These are phyloP conservation scores for Scrobipalpa costella DNA, from an alignment of 2,888 invertebrate genomes.

Conservation along the genomic window DNA sequence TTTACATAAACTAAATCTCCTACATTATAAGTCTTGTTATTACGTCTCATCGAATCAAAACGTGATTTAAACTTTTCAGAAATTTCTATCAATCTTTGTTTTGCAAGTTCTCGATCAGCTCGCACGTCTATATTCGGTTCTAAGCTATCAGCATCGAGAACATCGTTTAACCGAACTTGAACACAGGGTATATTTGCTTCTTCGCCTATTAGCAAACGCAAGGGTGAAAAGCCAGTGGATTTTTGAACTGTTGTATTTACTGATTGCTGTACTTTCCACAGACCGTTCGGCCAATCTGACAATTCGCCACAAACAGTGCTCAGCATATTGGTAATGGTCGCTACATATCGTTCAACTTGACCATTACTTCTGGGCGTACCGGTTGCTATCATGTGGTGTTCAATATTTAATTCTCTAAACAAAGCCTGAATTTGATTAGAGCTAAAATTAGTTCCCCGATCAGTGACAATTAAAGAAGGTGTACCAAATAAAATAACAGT, in stretches of 20 bases:
- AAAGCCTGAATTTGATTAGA: too few relatives aligned
- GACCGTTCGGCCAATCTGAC: too few relatives aligned
- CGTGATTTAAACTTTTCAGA: background rate
- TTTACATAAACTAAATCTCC: conserved; percentile 18
- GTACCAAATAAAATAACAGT: too few relatives aligned
- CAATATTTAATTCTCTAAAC: too few relatives aligned
- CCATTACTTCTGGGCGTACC: too few relatives aligned
- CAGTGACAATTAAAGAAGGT: too few relatives aligned
- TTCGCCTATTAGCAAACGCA: conserved; percentile 26
- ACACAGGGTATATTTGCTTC: conserved; percentile 26
- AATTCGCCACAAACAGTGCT: too few relatives aligned
- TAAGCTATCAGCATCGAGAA: background rate
- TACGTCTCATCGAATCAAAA: conserved; percentile 5
- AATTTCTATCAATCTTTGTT: too few relatives aligned
- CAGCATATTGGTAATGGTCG: too few relatives aligned
- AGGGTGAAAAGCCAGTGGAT: conserved; percentile 29
- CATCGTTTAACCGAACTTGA: conserved; percentile 25
- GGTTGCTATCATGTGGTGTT: too few relatives aligned
- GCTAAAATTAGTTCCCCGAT: too few relatives aligned
- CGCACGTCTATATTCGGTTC: conserved; percentile 8
- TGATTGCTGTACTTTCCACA: conserved; percentile 31
- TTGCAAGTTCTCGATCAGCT: conserved; percentile 11
- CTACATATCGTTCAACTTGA: too few relatives aligned
- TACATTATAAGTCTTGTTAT: conserved; percentile 1
- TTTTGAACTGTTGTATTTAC: conserved; percentile 29